Evolutionary conservation across 2,797 vertebrate genomes (phyloP), one percentile per base, ranked within the genome.

Genomic region (Danio albolineatus): DNA sequence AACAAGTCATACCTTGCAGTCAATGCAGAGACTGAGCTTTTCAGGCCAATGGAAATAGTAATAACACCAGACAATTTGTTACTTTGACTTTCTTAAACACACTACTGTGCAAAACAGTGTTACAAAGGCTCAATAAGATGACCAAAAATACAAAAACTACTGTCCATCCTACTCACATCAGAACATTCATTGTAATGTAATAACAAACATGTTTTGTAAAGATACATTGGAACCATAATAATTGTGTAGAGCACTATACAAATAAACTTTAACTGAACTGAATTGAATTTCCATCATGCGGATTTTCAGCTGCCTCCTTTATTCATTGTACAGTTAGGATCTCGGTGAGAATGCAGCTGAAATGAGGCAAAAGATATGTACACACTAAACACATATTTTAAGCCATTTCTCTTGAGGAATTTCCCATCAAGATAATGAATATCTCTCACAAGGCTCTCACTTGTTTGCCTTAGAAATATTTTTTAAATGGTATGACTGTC

Each of bases 1-100:
- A 86, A 59, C 82, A 82, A 83, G 73, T 87, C 87, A 85, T 28
- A 36, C 14, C 59, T 48, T 62, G 77, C 46, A 64, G 59, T 43
- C 46, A 78, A 38, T 64, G 51, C 19, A 80, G 14, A 56, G 14
- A 36, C 21, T 38, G 19, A 67, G 51, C 13, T 72, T 57, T 43
- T 12, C 17, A 4, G 4, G 17, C 19, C 56, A 66, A 46, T 10
- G 16, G 39, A 56, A 76, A 44, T n/a, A 44, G 54, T 38, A 16
- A 70, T 53, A 12, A 17, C n/a, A 61, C 28, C 28, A 28, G 28
- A 28, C 28, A 1, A 28, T 28, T 28, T 28, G 28, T 28, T 28
- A 28, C 28, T 28, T 28, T 28, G 28, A 28, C 28, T 3, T 28
- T 28, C 28, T 28, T 0, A 10, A 39, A 12, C 48, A 17, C 36